Base-by-base conservation (phyloP, 30 jellyfish, hydroid and myxozoan genomes). In the Hydractinia echinata region DNA sequence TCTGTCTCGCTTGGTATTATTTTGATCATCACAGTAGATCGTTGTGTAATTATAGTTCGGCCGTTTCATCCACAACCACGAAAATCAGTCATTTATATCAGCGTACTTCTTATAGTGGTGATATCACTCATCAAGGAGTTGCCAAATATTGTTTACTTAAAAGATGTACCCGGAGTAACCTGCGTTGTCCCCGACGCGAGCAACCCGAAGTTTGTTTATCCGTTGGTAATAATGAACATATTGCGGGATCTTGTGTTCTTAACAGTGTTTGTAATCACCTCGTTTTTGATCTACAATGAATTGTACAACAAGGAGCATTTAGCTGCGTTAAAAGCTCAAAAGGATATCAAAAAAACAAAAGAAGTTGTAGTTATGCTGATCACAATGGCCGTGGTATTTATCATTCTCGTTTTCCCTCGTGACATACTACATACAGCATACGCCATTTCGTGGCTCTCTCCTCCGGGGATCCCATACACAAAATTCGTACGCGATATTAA, bases 21-120 rank as follows among this genome's bases (percentile, higher is more conserved):
- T 19, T 62, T 89, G 53, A 39, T 89, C 30, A 79, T 89, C 11
- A 82, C 80, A 55, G 14, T 89, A 58, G 96, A 89, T 51, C 81
- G 96, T 18, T 89, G 86, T 83, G 61, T 92, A 13, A 76, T 86
- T 8, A 89, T 89, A 8, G 85, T 81, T 77, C 79, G 95, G 66
- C 96, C 96, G 15, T 88, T 88, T 69, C 80, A 71, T 51, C 66
- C 79, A 0, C 76, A 84, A 15, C 8, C 78, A n/a, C 78, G 83
- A 44, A 52, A 53, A 52, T 52, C 48, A 8, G 89, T 77, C 49
- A 72, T 88, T 18, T 64, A 82, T 52, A 54, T 88, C 10, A 69
- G 62, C 10, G 50, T 83, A 48, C 20, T 61, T 11, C 4, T 71
- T 6, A 82, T 56, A 13, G 80, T 72, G 7, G 7, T 74, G n/a